phyloP scores from a whole-genome alignment of 1,140 invertebrate species.

The Hycleus cichorii region DNA sequence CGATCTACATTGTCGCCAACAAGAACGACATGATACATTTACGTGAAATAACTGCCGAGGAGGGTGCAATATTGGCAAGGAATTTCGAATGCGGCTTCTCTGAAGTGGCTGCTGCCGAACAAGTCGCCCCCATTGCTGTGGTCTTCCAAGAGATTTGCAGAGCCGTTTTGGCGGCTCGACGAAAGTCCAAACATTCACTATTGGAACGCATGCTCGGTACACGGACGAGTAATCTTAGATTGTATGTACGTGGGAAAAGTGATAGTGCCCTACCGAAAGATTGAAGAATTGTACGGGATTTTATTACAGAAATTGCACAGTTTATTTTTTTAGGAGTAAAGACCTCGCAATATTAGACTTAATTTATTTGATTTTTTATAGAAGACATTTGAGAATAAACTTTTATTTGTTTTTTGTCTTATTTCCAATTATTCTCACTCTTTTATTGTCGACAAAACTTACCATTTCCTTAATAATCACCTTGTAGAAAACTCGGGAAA shows the following conservation, averaged over 20 bases:
- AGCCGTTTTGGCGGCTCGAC: slow-evolving; percentile 66
- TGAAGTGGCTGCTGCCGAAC: slow-evolving; percentile 85
- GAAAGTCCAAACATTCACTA: slow-evolving; percentile 77
- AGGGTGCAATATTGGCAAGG: slow-evolving; percentile 81
- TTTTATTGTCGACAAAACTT: slow-evolving; percentile 16
- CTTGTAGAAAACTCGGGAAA: no score
- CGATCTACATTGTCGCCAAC: slow-evolving; percentile 76
- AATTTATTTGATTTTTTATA: no score
- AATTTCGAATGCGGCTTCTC: slow-evolving; percentile 80
- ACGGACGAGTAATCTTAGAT: slow-evolving; percentile 56
- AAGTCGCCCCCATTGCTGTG: slow-evolving; percentile 70
- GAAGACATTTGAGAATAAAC: no score
- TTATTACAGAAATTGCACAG: no score
- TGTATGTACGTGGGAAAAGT: slow-evolving; percentile 77
- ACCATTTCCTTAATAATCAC: no score
- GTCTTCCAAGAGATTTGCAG: slow-evolving; percentile 74
- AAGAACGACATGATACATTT: slow-evolving; percentile 90
- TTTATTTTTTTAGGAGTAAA: no score
- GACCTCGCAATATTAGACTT: no score
- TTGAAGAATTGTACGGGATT: slow-evolving; percentile 39
- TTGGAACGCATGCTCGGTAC: slow-evolving; percentile 69
- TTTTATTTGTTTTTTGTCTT: no score
- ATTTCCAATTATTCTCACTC: no score
- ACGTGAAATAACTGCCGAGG: slow-evolving; percentile 78
- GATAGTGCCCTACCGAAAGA: slow-evolving; percentile 77